A percentile compares a stretch with the other conserved stretches of the same genome.
Conservation (phyloP, 2,113 vertebrate genomes). For the Penelope pileata region DNA sequence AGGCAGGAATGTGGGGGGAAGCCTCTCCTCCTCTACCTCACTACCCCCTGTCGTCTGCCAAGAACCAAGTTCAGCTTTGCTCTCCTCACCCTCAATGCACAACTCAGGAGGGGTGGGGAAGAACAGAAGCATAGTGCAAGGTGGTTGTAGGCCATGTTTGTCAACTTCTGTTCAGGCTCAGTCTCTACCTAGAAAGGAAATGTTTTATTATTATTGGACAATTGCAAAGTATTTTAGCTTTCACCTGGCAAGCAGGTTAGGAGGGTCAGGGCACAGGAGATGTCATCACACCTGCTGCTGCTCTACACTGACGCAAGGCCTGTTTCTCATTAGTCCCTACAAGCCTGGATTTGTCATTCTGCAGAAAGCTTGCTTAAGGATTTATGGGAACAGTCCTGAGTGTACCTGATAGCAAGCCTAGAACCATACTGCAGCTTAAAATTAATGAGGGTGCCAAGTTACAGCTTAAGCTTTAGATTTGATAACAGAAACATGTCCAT, state of each 20-base stretch:
- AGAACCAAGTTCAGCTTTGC: neutral
- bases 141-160: neutral
- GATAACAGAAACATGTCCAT: neutral
- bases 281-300: neutral
- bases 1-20: neutral
- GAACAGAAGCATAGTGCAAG: neutral
- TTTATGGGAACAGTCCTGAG: neutral
- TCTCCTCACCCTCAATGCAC: no score
- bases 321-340: neutral
- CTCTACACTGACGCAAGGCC: neutral
- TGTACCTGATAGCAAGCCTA: neutral
- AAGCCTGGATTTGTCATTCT: neutral
- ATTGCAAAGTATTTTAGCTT: neutral
- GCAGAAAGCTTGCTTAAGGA: neutral
- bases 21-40: neutral
- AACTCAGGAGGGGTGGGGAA: no score
- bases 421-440: neutral
- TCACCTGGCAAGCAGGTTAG: neutral
- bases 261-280: neutral
- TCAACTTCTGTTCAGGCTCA: no score
- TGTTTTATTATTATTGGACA: neutral
- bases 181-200: neutral
- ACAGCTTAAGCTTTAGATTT: neutral
- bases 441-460: neutral
- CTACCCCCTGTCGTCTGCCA: accelerated